Conservation (phyloP, 2,797 vertebrate genomes). For the Pteronotus mesoamericanus region DNA sequence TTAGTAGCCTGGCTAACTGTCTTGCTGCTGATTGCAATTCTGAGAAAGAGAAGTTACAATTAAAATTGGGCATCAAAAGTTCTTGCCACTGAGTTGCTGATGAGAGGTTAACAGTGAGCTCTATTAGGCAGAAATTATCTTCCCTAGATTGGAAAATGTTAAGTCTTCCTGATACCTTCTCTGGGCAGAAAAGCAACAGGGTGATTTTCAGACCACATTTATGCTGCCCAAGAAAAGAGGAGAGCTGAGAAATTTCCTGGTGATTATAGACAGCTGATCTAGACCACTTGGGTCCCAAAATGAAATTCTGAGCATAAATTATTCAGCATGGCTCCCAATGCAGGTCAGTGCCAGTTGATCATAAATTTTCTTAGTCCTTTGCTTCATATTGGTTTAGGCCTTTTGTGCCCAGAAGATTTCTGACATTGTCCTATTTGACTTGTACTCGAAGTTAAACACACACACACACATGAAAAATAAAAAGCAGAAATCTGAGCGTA, state of each 20-base stretch:
- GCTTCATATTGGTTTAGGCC: slow-evolving; percentile 40
- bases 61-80: not conserved
- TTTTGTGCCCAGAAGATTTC: not conserved
- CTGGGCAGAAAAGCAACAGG: not conserved
- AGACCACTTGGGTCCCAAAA: not conserved
- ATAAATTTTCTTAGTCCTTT: slow-evolving; percentile 41
- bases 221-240: not conserved
- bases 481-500: not conserved
- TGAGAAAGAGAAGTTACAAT: not conserved
- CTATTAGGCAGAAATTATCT: not conserved
- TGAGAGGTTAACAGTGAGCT: not conserved
- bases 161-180: not conserved
- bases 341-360: not conserved
- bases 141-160: not conserved
- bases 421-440: slow-evolving; percentile 32
- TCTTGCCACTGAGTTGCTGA: not conserved
- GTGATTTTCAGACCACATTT: not conserved
- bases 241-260: not conserved
- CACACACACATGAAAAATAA: not conserved
- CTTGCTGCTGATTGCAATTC: not conserved
- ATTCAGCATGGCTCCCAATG: slow-evolving; percentile 7
- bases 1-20: not conserved
- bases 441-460: not conserved
- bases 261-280: not conserved
- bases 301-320: slow-evolving; percentile 43